Base-by-base conservation (phyloP, 2,113 vertebrate genomes). In the Oriolus oriolus region DNA sequence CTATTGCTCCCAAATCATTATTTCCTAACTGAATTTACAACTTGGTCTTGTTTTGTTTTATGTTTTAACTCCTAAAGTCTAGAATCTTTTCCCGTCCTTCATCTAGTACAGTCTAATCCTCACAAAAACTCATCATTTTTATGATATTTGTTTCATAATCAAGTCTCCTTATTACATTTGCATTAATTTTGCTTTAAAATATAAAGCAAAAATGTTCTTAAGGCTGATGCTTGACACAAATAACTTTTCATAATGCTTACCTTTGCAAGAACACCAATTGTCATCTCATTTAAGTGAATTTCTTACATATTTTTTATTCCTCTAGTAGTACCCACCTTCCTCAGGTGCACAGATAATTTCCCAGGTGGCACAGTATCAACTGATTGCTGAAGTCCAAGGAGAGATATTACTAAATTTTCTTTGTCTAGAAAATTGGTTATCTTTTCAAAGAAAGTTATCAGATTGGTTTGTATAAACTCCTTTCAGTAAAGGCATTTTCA, bases 401-500 rank as follows among this genome's bases (percentile, higher is more conserved):
- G 37, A 66, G 33, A 86, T 56, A 93, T 89, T 81, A 96, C 76
- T 86, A 91, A 74, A 70, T 89, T 74, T 87, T 84, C 59, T 84
- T 93, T 80, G 93, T 84, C 76, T 84, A 81, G 35, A 41, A 95
- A 90, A 91, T 56, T 59, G 42, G 33, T 93, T 93, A 94, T 84
- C 56, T 91, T 91, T 84, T 89, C 73, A 93, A 92, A 81, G 27
- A 56, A 91, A 91, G 27, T 39, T 84, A 91, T 84, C 69, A 63
- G 54, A 91, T 87, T 63, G 42, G 35, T 70, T 89, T 93, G 21
- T 84, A 75, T 35, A 49, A 96, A 87, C 23, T 22, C 9, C n/a
- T 87, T 81, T 89, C 91, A 84, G 69, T 81, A 91, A 93, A 94
- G 56, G 13, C 16, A 78, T 89, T 95, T 91, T 95, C 80, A 69